Evolutionary conservation across 2,888 invertebrate genomes (phyloP), one percentile per base, ranked within the genome.

Genomic region (Lithodes maja): DNA sequence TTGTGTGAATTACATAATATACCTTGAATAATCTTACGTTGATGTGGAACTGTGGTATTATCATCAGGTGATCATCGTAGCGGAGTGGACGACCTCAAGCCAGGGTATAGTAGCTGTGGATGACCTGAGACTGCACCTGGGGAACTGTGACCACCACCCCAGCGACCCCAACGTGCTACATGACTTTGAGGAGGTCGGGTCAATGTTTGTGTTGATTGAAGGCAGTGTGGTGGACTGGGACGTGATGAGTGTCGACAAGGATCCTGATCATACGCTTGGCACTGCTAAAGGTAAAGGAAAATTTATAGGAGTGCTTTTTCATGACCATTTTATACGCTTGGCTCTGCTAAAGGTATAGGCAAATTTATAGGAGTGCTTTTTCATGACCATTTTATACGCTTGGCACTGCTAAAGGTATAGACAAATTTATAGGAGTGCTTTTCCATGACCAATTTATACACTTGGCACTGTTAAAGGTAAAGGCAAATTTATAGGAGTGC

Each of bases 181-280:
- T 80, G 90, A 88, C 79, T 90, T 90, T 83, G 90, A 90, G 54
- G 71, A 86, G 71, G n/a, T 82, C 49, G 86, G 88, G 2, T 90
- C 90, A 50, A 54, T 15, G 33, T 90, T 83, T 69, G 15, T 15
- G 3, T 52, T 77, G 9, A 79, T 90, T 9, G 53, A 55, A 3
- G 88, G 85, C 50, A 68, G 86, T 33, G 3, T 49, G 2, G 17
- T 87, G 7, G 79, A 90, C 50, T 90, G 87, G 87, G 82, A 82
- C 68, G 33, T 54, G n/a, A 85, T 79, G 78, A 85, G 68, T 74
- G 61, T 33, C n/a, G 78, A 54, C 5, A 74, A 74, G 15, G 49
- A 83, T n/a, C 55, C 79, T 5, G 90, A 90, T 78, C 90, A 90
- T 87, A 88, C 87, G 12, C 87, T 90, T 5, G 90, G 90, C 55